These are phyloP conservation scores for Gulo gulo DNA, from an alignment of 2,113 vertebrate genomes.

Conservation along the genomic window DNA sequence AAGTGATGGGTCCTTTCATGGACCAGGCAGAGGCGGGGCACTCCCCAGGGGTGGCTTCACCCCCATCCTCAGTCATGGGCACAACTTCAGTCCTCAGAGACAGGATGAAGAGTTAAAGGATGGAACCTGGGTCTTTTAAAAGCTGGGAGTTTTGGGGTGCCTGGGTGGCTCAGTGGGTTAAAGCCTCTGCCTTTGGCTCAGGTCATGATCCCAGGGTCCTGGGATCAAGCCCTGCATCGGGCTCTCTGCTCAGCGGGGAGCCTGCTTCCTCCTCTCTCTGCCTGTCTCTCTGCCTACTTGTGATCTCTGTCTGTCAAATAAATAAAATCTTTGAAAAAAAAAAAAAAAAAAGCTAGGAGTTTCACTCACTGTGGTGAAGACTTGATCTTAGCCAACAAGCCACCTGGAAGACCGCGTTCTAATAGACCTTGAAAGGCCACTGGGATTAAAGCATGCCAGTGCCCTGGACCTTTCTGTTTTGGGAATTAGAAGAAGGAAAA, in stretches of 20 bases:
- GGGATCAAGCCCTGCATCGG: too few species aligned
- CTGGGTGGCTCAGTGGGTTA: too few species aligned
- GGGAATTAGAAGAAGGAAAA: slow-evolving; percentile 57
- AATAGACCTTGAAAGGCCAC: background rate
- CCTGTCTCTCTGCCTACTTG: too few species aligned
- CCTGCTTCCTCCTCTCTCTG: too few species aligned
- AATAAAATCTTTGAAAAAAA: too few species aligned
- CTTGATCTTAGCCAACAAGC: slow-evolving; percentile 58
- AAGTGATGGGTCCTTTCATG: background rate
- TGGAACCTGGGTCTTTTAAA: slow-evolving; percentile 56
- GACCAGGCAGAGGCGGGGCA: background rate
- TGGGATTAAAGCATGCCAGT: background rate
- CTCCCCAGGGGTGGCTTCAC: background rate
- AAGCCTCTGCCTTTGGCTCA: too few species aligned
- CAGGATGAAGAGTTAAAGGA: background rate
- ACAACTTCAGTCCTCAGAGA: slow-evolving; percentile 27
- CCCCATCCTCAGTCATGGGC: background rate
- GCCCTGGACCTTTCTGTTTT: slow-evolving; percentile 14
- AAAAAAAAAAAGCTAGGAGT: slow-evolving; percentile 41
- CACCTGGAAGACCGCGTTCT: background rate
- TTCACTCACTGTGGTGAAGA: slow-evolving; percentile 51
- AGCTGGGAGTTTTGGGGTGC: background rate
- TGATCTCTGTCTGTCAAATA: too few species aligned
- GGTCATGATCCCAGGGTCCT: too few species aligned
- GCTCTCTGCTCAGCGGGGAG: too few species aligned